Percentiles rank a stretch among this genome's conserved stretches.
Conservation (phyloP, 2,888 invertebrate species). For the Nudaria mundana region DNA sequence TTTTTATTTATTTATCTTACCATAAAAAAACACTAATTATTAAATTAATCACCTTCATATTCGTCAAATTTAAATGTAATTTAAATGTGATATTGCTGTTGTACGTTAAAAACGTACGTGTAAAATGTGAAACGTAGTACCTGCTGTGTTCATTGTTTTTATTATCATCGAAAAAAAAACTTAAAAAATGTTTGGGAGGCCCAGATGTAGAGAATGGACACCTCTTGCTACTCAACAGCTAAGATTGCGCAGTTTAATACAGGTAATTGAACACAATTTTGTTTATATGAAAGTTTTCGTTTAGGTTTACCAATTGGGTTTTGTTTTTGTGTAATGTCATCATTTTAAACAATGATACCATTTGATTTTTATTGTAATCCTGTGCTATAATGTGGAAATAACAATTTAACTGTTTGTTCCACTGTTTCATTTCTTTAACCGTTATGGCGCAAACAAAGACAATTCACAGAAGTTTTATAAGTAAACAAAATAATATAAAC, state of each 20-base stretch:
- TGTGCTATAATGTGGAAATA: too few relatives aligned
- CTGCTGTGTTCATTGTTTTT: slow-evolving; percentile 22
- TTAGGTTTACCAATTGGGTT: too few relatives aligned
- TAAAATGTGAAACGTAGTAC: slow-evolving; percentile 11
- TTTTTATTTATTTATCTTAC: slow-evolving; percentile 45
- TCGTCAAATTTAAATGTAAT: slow-evolving; percentile 14
- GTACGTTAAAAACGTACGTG: too few relatives aligned
- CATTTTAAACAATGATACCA: too few relatives aligned
- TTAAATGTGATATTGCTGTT: slow-evolving; percentile 5
- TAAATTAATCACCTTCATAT: slow-evolving; percentile 6
- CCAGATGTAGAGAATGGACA: slow-evolving; percentile 88
- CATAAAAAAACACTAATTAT: slow-evolving; percentile 18
- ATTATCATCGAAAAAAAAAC: slow-evolving; percentile 19
- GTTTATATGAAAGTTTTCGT: too few relatives aligned
- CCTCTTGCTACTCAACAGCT: slow-evolving; percentile 92
- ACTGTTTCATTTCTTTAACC: too few relatives aligned
- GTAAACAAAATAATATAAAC: too few relatives aligned
- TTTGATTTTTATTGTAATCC: too few relatives aligned
- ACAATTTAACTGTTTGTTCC: too few relatives aligned
- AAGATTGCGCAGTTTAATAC: slow-evolving; percentile 88
- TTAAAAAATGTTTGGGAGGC: slow-evolving; percentile 79
- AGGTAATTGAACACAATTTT: slow-evolving; percentile 69
- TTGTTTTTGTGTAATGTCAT: too few relatives aligned
- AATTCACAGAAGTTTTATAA: too few relatives aligned
- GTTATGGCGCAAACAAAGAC: too few relatives aligned